Base-by-base conservation (phyloP, 2,113 vertebrate species). In the Balaenoptera acutorostrata region DNA sequence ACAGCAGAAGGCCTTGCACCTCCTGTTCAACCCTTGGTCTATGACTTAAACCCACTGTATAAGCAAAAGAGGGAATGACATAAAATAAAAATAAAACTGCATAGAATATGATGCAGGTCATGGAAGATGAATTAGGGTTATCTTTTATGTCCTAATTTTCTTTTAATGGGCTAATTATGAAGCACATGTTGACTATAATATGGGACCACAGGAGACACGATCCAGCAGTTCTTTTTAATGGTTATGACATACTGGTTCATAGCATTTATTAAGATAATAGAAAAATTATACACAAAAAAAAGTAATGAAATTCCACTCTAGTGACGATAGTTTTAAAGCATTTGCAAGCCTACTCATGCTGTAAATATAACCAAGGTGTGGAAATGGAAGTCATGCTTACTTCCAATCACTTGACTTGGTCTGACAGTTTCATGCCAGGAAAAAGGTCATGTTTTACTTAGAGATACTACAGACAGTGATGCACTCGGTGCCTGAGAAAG, bases 131-230 rank as follows among this genome's bases (percentile, higher is more conserved):
- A 81, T 88, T 75, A 94, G n/a, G 33, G 82, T 93, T 29, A 68
- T 39, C n/a, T 77, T 85, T 63, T 59, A 88, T 75, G 87, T 93
- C 80, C 57, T 91, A 52, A 91, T 74, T 95, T 97, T 90, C 75
- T 94, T 66, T 90, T 78, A 94, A 90, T 93, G 33, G 64, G 18
- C 55, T 96, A 97, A 86, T 68, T 96, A 72, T 68, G 44, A 93
- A 88, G 94, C 83, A 71, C n/a, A 86, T 64, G 84, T 59, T n/a
- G 57, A 75, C 46, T 75, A 83, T 69, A 71, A 64, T 13, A 55
- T 39, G 75, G 39, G 46, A 72, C 52, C 81, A 85, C 5, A 72
- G 46, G 52, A 77, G 41, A 88, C 15, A 31, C 5, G 68, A 69
- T 25, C 8, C 15, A 83, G 41, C 3, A 81, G 33, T 59, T 88